Evolutionary conservation across 2,888 invertebrate species (phyloP).

Genomic region (Agrochola macilenta): DNA sequence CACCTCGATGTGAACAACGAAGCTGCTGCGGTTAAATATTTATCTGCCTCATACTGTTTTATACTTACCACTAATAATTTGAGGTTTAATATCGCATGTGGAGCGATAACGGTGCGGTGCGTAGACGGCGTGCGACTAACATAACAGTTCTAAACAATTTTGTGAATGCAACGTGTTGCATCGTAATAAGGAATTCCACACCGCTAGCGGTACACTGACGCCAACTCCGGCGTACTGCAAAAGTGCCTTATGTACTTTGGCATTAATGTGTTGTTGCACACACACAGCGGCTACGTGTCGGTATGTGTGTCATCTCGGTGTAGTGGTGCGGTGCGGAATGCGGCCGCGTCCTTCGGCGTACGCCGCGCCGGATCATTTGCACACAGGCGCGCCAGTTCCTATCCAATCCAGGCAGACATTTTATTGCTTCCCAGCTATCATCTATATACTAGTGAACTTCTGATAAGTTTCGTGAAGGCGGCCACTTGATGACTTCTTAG

Average conservation of each 20-base stretch:
- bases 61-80: conserved; percentile 42
- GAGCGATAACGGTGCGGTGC: conserved; percentile 69
- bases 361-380: conserved; percentile 87
- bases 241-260: conserved; percentile 82
- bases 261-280: conserved; percentile 77
- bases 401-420: conserved; percentile 78
- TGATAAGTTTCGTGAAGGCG: conserved; percentile 56
- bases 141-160: conserved; percentile 75
- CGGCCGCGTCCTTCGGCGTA: conserved; percentile 90
- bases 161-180: conserved; percentile 80
- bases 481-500: conserved; percentile 63
- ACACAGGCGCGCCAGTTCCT: conserved; percentile 83
- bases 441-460: conserved; percentile 71
- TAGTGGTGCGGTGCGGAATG: conserved; percentile 86
- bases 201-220: conserved; percentile 78
- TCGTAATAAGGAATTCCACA: conserved; percentile 83
- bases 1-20: conserved; percentile 53
- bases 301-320: conserved; percentile 87
- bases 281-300: conserved; percentile 78
- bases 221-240: conserved; percentile 76
- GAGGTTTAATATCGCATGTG: conserved; percentile 57
- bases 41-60: conserved; percentile 47
- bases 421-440: conserved; percentile 86
- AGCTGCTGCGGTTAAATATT: conserved; percentile 48
- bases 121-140: conserved; percentile 67